Evolutionary conservation across 2,113 vertebrate genomes (phyloP), one percentile per base, ranked within the genome.

Genomic region (Pleuronectes platessa): DNA sequence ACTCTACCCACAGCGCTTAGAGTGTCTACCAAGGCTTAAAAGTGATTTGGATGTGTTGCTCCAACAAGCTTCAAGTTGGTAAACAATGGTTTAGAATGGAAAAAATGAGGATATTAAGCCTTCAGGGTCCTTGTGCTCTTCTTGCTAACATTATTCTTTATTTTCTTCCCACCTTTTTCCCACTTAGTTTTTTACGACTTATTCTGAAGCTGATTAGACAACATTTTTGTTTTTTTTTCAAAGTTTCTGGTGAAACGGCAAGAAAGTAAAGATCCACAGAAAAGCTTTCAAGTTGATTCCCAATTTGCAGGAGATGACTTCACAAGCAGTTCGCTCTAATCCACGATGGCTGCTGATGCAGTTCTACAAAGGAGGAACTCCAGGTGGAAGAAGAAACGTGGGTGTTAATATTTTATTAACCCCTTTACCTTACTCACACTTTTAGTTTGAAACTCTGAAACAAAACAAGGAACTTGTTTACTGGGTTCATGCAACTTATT

Each of bases 31-130:
- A 21, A 47, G 59, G 68, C 55, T 73, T 79, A 69, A 61, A 51
- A 42, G 31, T 58, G 45, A 72, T 81, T 64, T 83, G 54, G 35
- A 65, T 68, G 63, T 54, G 31, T 71, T 61, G 26, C 27, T 68
- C 10, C 64, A 24, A 55, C 17, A 65, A 49, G 59, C 60, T 37
- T 61, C 21, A 56, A 61, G 26, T 42, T n/a, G 40, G 67, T 78
- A 64, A 83, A 85, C 63, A 74, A 18, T 37, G 20, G 64, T 45
- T 79, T 17, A 40, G 47, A 47, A 58, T 2, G 24, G 6, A 31
- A 61, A 72, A 73, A 51, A 27, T 12, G n/a, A 42, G 11, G 31
- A 59, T 56, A 21, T 69, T 18, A 62, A 59, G 31, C 26, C 45
- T 15, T 49, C 2, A 12, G 56, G 10, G 2, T 74, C 47, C 58